A percentile compares a stretch with the other conserved stretches of the same genome.
phyloP scores from a whole-genome alignment of 2,113 vertebrate genomes.

The Rousettus leschenaultii region DNA sequence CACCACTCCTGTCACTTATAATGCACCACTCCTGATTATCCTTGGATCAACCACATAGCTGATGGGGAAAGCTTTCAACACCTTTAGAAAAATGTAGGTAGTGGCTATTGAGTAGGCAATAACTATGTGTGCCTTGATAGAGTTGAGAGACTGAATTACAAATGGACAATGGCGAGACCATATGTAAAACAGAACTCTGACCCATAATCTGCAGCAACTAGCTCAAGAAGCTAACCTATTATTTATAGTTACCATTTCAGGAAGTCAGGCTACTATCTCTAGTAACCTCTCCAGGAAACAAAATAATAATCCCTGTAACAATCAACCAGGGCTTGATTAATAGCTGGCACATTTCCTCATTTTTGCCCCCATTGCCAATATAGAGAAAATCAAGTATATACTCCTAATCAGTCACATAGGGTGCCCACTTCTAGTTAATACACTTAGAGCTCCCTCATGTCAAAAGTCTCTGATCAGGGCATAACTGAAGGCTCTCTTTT shows the following conservation, averaged over 20 bases:
- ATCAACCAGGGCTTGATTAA: not conserved
- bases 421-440: not conserved
- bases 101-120: not conserved
- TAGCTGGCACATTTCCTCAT: not conserved
- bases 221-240: not conserved
- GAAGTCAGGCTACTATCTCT: not conserved
- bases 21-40: not conserved
- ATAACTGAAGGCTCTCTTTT: not conserved
- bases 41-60: not conserved
- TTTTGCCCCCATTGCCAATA: not conserved
- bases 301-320: not conserved
- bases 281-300: not conserved
- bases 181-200: not conserved
- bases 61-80: not conserved
- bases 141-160: not conserved
- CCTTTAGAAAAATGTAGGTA: not conserved
- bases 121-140: not conserved
- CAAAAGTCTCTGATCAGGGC: not conserved
- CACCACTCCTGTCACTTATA: not conserved
- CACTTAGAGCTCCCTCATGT: not conserved
- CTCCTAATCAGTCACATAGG: not conserved
- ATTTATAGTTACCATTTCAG: not conserved
- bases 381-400: not conserved
- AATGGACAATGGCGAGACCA: not conserved
- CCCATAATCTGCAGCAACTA: not conserved